Base-by-base conservation (phyloP, 2,113 vertebrate species). In the Ranitomeya variabilis region DNA sequence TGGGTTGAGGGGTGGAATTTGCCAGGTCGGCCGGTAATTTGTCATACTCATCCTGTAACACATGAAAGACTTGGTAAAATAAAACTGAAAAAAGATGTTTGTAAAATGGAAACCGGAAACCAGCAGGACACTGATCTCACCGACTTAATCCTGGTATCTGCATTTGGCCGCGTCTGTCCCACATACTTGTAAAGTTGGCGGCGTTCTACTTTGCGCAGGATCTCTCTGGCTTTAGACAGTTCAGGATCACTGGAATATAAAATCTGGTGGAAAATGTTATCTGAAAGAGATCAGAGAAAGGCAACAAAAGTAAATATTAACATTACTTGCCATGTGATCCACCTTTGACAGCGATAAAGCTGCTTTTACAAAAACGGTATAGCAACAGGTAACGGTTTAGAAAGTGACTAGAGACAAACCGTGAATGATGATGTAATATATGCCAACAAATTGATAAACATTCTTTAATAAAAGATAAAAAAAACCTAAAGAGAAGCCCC, bases 181-280 rank as follows among this genome's bases (percentile, higher is more conserved):
- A 96, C 88, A 90, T 89, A 98, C 83, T 95, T 98, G 92, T 99
- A 99, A 0, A 99, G 94, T 18, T 95, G 92, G 5, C 98, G 95
- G 8, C 88, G 90, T 85, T 96, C 87, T 52, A 99, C 93, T 90
- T 98, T 96, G 21, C 4, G 91, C n/a, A 99, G 91, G 89, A 99
- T 96, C 64, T 93, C 85, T 88, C 76, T 94, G 2, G 98, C 95
- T 16, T 95, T 96, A 0, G 91, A 79, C 91, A 99, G 93, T 0
- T 93, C 92, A 0, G 92, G 86, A 4, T 91, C 19, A 52, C 93
- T 94, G 3, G 98, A 99, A 92, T 98, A 76, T 80, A 98, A 95
- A 86, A 99, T 99, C 90, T 96, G 95, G 92, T 97, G 94, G 93
- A 97, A 98, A 89, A 99, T 91, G 9, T 95, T 91, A 94, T 99